Conservation (phyloP, 2,888 invertebrate species). For the Cephalotes varians region DNA sequence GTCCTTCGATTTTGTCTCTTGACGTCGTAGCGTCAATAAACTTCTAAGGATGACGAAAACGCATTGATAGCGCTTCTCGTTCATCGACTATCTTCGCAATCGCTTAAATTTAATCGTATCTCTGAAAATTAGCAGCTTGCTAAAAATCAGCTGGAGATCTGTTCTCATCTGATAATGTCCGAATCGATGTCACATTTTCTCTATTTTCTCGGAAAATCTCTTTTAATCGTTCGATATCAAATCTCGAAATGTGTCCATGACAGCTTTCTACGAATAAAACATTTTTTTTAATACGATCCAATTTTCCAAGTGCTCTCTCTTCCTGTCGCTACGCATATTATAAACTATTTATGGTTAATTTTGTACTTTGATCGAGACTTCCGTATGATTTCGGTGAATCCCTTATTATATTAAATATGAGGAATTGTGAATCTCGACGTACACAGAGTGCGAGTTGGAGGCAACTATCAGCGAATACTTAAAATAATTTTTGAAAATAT, state of each 20-base stretch:
- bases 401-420: slow-evolving; percentile 33
- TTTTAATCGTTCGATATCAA: slow-evolving; percentile 18
- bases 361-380: slow-evolving; percentile 68
- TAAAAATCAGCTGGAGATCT: slow-evolving; percentile 31
- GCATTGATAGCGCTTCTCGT: slow-evolving; percentile 32
- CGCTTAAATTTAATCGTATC: slow-evolving; percentile 47
- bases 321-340: background rate
- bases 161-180: background rate
- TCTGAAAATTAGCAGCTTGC: slow-evolving; percentile 33
- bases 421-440: slow-evolving; percentile 57
- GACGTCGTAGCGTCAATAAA: slow-evolving; percentile 53
- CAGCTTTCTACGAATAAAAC: background rate
- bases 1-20: slow-evolving; percentile 54
- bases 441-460: slow-evolving; percentile 43
- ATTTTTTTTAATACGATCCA: slow-evolving; percentile 2
- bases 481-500: slow-evolving; percentile 2
- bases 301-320: background rate
- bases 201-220: background rate
- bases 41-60: slow-evolving; percentile 57
- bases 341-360: slow-evolving; percentile 62
- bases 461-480: background rate
- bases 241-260: slow-evolving; percentile 9
- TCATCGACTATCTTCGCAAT: slow-evolving; percentile 20
- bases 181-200: background rate
- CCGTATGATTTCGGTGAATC: slow-evolving; percentile 35